Conservation (phyloP, 2,888 invertebrate species). For the Calliphora vomitoria region DNA sequence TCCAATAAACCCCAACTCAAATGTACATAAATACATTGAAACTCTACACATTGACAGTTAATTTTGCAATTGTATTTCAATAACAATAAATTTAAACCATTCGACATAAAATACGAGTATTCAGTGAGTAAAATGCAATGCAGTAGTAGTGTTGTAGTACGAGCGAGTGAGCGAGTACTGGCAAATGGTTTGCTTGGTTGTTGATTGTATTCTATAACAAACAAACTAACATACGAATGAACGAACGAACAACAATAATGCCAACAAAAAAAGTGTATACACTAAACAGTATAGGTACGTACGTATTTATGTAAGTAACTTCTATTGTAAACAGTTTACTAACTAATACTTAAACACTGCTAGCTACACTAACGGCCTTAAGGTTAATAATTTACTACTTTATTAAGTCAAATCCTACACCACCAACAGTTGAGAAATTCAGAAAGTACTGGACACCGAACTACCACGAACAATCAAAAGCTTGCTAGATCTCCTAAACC, state of each 20-base stretch:
- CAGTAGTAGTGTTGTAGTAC: slow-evolving; percentile 53
- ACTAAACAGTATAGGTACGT: slow-evolving; percentile 22
- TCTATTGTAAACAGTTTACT: slow-evolving; percentile 49
- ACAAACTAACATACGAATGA: slow-evolving; percentile 40
- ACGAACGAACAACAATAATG: slow-evolving; percentile 23
- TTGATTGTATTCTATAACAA: slow-evolving; percentile 28
- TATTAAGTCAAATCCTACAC: no score
- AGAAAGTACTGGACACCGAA: no score
- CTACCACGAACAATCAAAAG: no score
- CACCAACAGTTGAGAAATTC: no score
- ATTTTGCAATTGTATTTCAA: slow-evolving; percentile 84
- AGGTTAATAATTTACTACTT: not conserved
- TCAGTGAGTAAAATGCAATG: slow-evolving; percentile 79
- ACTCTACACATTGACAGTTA: slow-evolving; percentile 82
- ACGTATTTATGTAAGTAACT: not conserved
- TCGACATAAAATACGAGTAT: slow-evolving; percentile 79
- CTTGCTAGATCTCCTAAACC: no score
- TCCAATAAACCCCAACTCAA: slow-evolving; percentile 70
- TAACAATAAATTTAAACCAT: slow-evolving; percentile 82
- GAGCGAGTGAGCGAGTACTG: slow-evolving; percentile 9
- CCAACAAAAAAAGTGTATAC: slow-evolving; percentile 18
- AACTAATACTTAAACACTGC: slow-evolving; percentile 36
- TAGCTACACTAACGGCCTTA: slow-evolving; percentile 25
- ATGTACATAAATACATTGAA: slow-evolving; percentile 74
- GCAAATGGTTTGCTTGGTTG: slow-evolving; percentile 59